Base-by-base conservation (phyloP, 2,797 vertebrate genomes). In the Periophthalmus magnuspinnatus region DNA sequence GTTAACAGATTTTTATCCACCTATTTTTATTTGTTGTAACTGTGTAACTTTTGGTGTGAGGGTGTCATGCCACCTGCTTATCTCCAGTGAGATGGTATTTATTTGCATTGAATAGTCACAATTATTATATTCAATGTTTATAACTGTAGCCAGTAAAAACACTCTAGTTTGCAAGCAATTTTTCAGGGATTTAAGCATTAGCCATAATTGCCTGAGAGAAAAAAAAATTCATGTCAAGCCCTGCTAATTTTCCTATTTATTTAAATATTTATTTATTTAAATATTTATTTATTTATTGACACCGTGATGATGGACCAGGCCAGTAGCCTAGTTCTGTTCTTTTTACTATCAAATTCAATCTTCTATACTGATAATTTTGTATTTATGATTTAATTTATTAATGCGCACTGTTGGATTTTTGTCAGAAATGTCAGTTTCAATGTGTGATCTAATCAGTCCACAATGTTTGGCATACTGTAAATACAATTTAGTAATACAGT, bases 331-430 rank as follows among this genome's bases (percentile, higher is more conserved):
- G 54, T 57, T n/a, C n/a, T 6, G 6, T 32, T 11, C 1, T 57
- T 6, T 36, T 33, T 33, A 33, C 57, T 61, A 21, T 22, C 19
- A 41, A 41, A 32, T 17, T 57, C 24, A 57, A 17, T 57, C 55
- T 57, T 62, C n/a, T 45, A 5, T 58, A 24, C 16, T 38, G 2
- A 57, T 28, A 16, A 58, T 58, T 32, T 32, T 33, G 28, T 59
- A n/a, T 10, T 32, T 65, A 48, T 65, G 13, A 14, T 54, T 72
- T 61, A 56, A 14, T 62, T 58, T 24, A 54, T 28, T 48, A 47
- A 63, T 66, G 16, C 61, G 22, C 67, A 58, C 38, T 62, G 52
- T 50, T 32, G 33, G 32, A 48, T 64, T 68, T 38, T 65, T 61
- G 24, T 60, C 61, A 17, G 28, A 48, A 65, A 22, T 72, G 32